Evolutionary conservation across 2,888 invertebrate genomes (phyloP).

Genomic region (Diarsia rubi): DNA sequence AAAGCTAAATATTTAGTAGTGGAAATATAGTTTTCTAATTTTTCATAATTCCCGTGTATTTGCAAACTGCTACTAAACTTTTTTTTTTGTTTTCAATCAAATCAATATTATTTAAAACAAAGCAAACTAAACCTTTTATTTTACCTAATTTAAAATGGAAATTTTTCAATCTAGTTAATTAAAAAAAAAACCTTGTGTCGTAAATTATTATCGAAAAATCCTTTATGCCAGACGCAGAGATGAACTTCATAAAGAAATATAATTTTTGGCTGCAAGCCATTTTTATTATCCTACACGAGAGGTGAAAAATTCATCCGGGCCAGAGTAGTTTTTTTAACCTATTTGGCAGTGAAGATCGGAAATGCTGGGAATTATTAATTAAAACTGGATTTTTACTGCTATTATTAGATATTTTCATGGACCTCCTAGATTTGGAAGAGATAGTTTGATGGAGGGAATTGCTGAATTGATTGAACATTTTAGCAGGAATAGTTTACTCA

Average conservation of each 20-base stretch:
- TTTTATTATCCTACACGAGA: slow-evolving; percentile 44
- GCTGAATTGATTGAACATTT: not conserved
- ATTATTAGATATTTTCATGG: not conserved
- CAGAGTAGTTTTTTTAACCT: slow-evolving; percentile 12
- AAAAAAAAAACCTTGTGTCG: not conserved
- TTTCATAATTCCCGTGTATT: not conserved
- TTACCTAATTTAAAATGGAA: not conserved
- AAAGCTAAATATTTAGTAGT: not conserved
- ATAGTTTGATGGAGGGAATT: not conserved
- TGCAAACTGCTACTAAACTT: not conserved
- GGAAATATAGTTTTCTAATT: not conserved
- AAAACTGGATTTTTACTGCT: not conserved
- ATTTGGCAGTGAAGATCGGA: slow-evolving; percentile 16
- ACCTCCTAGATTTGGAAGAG: not conserved
- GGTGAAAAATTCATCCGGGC: slow-evolving; percentile 38
- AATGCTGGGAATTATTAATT: slow-evolving; percentile 28
- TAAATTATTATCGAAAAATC: slow-evolving; percentile 23
- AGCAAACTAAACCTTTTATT: not conserved
- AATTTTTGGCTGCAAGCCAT: slow-evolving; percentile 52
- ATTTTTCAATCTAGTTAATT: not conserved
- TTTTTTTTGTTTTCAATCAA: no score
- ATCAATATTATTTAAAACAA: not conserved
- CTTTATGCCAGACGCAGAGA: slow-evolving; percentile 35
- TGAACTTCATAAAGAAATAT: slow-evolving; percentile 49
- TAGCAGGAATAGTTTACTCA: not conserved